A percentile compares a stretch with the other conserved stretches of the same genome.
Conservation (phyloP, 2,888 invertebrate species). For the Rotaria sp. region DNA sequence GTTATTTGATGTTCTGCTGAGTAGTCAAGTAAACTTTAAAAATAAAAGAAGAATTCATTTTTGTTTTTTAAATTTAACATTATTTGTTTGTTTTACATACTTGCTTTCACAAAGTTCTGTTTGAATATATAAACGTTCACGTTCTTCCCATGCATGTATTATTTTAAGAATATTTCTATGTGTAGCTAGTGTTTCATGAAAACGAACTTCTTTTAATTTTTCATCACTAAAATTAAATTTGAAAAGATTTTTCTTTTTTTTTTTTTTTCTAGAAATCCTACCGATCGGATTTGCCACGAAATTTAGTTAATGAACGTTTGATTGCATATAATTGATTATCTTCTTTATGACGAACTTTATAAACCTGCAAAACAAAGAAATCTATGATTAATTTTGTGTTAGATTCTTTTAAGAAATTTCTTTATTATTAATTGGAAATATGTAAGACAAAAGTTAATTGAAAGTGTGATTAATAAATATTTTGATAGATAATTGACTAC, state of each 20-base stretch:
- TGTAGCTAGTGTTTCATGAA: slow-evolving; percentile 65
- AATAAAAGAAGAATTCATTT: background rate
- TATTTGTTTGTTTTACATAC: slow-evolving; percentile 43
- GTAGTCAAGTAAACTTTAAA: slow-evolving; percentile 2
- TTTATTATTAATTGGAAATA: too few species aligned
- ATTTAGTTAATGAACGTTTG: slow-evolving; percentile 64
- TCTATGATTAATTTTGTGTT: too few species aligned
- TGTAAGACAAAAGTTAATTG: too few species aligned
- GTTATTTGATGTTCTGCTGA: background rate
- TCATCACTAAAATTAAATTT: slow-evolving; percentile 52
- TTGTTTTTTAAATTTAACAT: background rate
- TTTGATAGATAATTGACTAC: too few species aligned
- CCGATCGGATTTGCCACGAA: slow-evolving; percentile 61
- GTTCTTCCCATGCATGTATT: slow-evolving; percentile 69
- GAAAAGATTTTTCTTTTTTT: background rate
- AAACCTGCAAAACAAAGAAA: slow-evolving; percentile 57
- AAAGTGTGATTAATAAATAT: too few species aligned
- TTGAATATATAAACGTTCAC: slow-evolving; percentile 64
- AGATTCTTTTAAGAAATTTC: too few species aligned
- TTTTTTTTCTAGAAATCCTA: slow-evolving; percentile 43
- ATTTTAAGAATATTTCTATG: slow-evolving; percentile 66
- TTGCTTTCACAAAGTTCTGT: slow-evolving; percentile 66
- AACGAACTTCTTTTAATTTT: slow-evolving; percentile 64
- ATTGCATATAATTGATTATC: slow-evolving; percentile 67
- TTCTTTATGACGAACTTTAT: slow-evolving; percentile 63